Evolutionary conservation across 2,888 invertebrate species (phyloP).

Genomic region (Drosophila helvetica): DNA sequence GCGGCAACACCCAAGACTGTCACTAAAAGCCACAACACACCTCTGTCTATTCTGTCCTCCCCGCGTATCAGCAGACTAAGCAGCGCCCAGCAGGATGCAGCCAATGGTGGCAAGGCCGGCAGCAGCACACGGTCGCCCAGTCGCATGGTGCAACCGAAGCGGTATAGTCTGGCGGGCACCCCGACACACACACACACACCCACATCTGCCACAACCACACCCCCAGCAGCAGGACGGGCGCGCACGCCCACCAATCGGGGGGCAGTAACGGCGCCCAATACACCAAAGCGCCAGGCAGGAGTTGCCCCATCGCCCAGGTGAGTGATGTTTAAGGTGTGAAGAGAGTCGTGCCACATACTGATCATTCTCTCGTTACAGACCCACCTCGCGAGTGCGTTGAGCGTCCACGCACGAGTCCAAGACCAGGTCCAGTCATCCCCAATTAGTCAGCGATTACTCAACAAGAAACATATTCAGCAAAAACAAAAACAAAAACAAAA

Average conservation of each 20-base stretch:
- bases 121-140: constrained; percentile 82
- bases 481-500: constrained; percentile 34
- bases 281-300: constrained; percentile 81
- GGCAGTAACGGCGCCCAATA: constrained; percentile 80
- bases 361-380: constrained; percentile 65
- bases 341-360: too few species aligned
- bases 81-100: constrained; percentile 74
- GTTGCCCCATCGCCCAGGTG: constrained; percentile 82
- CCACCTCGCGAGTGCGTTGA: constrained; percentile 81
- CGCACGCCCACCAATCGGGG: constrained; percentile 80
- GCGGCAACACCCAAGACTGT: constrained; percentile 61
- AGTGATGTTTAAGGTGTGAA: constrained; percentile 39
- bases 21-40: constrained; percentile 55
- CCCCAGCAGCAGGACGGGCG: constrained; percentile 68
- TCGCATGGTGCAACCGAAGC: constrained; percentile 83
- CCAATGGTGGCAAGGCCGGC: constrained; percentile 59
- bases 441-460: constrained; percentile 42
- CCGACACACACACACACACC: constrained; percentile 48
- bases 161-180: constrained; percentile 78
- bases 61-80: constrained; percentile 80
- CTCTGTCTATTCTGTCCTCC: constrained; percentile 46
- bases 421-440: constrained; percentile 36
- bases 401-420: constrained; percentile 32
- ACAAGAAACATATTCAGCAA: constrained; percentile 44
- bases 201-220: constrained; percentile 28